Evolutionary conservation across 53 echinoderm and acorn worm genomes (phyloP).

Genomic region (Echinometra lucunter): DNA sequence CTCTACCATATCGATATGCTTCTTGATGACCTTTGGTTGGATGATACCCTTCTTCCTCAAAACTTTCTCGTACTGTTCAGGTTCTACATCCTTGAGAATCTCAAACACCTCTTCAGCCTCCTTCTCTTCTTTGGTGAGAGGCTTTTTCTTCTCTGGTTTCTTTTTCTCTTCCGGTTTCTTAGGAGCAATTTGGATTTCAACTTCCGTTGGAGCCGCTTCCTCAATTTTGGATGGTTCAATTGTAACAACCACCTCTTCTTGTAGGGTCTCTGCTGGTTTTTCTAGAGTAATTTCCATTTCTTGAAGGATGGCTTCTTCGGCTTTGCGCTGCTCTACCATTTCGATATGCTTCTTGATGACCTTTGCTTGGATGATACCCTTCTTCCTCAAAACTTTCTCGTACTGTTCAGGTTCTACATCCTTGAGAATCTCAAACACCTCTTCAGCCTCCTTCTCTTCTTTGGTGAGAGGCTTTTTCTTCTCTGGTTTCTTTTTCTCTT

Average conservation of each 20-base stretch:
- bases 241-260: conserved; percentile 10
- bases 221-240: conserved; percentile 43
- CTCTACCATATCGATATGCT: conserved; percentile 74
- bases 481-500: conserved; percentile 53
- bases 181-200: conserved; percentile 46
- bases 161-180: conserved; percentile 62
- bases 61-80: conserved; percentile 69
- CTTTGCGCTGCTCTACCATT: conserved; percentile 72
- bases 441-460: conserved; percentile 67
- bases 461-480: conserved; percentile 33
- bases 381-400: conserved; percentile 74
- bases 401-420: conserved; percentile 75
- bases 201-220: conserved; percentile 25
- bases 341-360: conserved; percentile 74
- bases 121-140: conserved; percentile 29
- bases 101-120: conserved; percentile 34
- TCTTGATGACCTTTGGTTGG: conserved; percentile 72
- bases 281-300: conserved; percentile 26
- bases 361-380: conserved; percentile 70
- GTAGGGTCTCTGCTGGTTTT: not conserved
- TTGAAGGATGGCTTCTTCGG: conserved; percentile 66
- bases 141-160: conserved; percentile 20
- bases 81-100: conserved; percentile 48
- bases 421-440: conserved; percentile 78
- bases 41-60: conserved; percentile 57